A percentile compares a stretch with the other conserved stretches of the same genome.
Evolutionary conservation across 1,140 invertebrate genomes (phyloP).

Genomic region (Drosophila albomicans): DNA sequence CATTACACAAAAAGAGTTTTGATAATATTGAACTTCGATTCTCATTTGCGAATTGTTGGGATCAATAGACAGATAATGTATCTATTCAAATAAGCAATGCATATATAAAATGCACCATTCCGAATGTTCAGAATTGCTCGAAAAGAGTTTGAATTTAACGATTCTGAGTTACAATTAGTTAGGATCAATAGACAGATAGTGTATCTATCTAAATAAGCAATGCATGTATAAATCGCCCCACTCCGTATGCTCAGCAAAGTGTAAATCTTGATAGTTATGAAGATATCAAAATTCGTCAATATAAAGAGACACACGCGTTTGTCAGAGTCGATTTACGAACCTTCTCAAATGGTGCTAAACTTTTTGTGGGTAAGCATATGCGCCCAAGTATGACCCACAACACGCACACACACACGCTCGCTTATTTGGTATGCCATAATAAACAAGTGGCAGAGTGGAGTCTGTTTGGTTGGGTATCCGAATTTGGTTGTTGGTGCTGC

Average conservation of each 20-base stretch:
- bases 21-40: no score
- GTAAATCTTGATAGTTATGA: constrained; percentile 35
- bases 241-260: constrained; percentile 25
- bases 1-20: no score
- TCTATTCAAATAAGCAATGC: no score
- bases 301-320: constrained; percentile 38
- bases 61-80: no score
- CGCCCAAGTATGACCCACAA: constrained; percentile 21
- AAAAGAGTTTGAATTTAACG: no score
- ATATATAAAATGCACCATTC: no score
- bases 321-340: constrained; percentile 39
- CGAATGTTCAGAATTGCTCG: constrained; percentile 12
- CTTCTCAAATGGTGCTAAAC: constrained; percentile 30
- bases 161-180: no score
- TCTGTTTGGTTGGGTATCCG: constrained; percentile 28
- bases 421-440: constrained; percentile 20
- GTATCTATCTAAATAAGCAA: no score
- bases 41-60: no score
- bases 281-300: constrained; percentile 41
- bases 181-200: no score
- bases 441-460: constrained; percentile 17
- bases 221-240: background rate
- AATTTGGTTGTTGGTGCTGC: constrained; percentile 22
- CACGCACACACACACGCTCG: background rate
- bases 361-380: constrained; percentile 32